Evolutionary conservation across 2,797 vertebrate genomes (phyloP).

Genomic region (Denticeps clupeoides): DNA sequence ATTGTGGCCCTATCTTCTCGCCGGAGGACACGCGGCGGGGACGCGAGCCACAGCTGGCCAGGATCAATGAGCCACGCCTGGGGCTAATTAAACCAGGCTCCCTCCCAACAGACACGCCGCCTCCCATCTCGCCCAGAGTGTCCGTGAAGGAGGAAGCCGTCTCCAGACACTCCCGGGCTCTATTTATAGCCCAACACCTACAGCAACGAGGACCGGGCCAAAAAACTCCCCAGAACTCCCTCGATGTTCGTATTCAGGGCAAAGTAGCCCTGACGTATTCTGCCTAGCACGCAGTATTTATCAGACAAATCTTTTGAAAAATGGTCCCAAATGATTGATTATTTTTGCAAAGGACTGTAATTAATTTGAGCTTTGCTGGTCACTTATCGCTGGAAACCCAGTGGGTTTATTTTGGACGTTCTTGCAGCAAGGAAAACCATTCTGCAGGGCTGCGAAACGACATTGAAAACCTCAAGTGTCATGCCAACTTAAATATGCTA

Average conservation of each 20-base stretch:
- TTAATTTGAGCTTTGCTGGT: slow-evolving; percentile 4
- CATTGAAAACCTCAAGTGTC: slow-evolving; percentile 1
- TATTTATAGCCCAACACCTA: neutral
- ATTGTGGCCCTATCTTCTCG: too few relatives aligned
- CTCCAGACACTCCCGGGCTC: neutral
- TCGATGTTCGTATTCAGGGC: too few relatives aligned
- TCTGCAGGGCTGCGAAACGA: neutral
- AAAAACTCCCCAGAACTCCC: too few relatives aligned
- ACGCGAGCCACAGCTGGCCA: neutral
- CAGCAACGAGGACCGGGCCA: neutral
- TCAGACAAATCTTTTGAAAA: too few relatives aligned
- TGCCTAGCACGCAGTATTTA: too few relatives aligned
- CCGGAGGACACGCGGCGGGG: neutral
- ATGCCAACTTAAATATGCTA: slow-evolving; percentile 11
- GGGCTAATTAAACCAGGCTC: neutral
- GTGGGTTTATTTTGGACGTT: slow-evolving; percentile 11
- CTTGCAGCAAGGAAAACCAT: slow-evolving; percentile 2
- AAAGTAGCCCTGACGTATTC: too few relatives aligned
- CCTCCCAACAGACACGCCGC: neutral
- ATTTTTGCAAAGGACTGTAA: slow-evolving; percentile 5
- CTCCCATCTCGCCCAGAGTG: neutral
- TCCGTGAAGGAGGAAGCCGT: neutral
- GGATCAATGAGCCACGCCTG: slow-evolving; percentile 3
- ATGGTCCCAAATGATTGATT: slow-evolving; percentile 2
- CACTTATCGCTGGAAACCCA: slow-evolving; percentile 4